Conservation (phyloP, 2,888 invertebrate species). For the Spodoptera exigua region DNA sequence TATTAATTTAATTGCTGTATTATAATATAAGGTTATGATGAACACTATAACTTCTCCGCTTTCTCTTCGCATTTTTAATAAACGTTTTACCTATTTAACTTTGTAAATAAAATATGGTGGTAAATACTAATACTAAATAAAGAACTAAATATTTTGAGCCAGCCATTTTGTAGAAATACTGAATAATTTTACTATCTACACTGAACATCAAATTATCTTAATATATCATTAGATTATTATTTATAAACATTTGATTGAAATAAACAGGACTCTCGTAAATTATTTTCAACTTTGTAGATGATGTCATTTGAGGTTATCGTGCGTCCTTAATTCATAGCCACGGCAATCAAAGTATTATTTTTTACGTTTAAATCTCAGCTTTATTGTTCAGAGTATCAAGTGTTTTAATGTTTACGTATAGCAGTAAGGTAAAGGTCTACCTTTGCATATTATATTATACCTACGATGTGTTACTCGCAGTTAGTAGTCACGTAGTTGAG, state of each 20-base stretch:
- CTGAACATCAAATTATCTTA: background rate
- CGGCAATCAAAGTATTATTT: slow-evolving; percentile 14
- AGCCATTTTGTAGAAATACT: no score
- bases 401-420: slow-evolving; percentile 13
- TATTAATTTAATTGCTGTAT: no score
- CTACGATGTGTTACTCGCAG: slow-evolving; percentile 28
- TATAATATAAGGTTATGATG: no score
- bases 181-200: background rate
- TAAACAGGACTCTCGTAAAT: slow-evolving; percentile 28
- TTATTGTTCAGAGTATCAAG: slow-evolving; percentile 15
- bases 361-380: slow-evolving; percentile 2
- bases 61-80: no score
- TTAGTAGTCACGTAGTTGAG: slow-evolving; percentile 52
- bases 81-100: no score
- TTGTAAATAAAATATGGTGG: no score
- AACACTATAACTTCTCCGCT: no score
- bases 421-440: slow-evolving; percentile 35
- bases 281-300: slow-evolving; percentile 50
- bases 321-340: slow-evolving; percentile 28
- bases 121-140: no score
- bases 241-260: slow-evolving; percentile 26
- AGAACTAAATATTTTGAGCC: no score
- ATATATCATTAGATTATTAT: slow-evolving; percentile 12
- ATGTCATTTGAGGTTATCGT: slow-evolving; percentile 65
- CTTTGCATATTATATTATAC: slow-evolving; percentile 36